Percentiles rank a stretch among this genome's conserved stretches.
Evolutionary conservation across 2,113 vertebrate species (phyloP).

Genomic region (Daphoenositta chrysoptera): DNA sequence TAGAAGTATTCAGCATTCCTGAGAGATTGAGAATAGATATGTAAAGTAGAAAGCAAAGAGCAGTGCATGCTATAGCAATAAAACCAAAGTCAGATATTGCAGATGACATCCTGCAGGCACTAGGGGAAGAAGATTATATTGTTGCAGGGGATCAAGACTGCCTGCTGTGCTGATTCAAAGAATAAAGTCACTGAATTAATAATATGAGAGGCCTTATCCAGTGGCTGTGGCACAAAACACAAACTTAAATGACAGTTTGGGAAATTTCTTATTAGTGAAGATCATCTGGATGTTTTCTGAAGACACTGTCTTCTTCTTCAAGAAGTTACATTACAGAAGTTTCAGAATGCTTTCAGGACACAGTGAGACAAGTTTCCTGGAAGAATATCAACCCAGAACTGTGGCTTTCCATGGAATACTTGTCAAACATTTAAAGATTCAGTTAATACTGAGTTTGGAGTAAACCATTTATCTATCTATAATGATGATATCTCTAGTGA

Average conservation of each 20-base stretch:
- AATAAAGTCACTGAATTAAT: not conserved
- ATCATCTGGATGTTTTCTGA: not conserved
- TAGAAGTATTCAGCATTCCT: not conserved
- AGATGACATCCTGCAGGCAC: not conserved
- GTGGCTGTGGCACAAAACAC: not conserved
- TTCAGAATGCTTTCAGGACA: not conserved
- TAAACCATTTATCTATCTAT: not conserved
- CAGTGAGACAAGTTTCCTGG: not conserved
- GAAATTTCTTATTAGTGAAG: not conserved
- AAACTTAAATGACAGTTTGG: not conserved
- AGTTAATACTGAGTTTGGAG: not conserved
- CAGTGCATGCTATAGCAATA: not conserved
- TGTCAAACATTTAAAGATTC: not conserved
- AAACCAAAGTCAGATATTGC: not conserved
- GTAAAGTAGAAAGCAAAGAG: not conserved
- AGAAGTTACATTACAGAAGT: not conserved
- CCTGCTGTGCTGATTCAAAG: not conserved
- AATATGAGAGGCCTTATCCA: not conserved
- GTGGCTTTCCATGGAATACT: not conserved
- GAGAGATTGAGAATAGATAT: not conserved
- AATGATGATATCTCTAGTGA: not conserved
- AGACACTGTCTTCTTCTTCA: not conserved
- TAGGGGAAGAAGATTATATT: not conserved
- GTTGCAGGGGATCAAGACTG: not conserved
- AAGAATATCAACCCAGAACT: not conserved